phyloP scores from a whole-genome alignment of 2,888 invertebrate genomes.

The Eupithecia subumbrata region DNA sequence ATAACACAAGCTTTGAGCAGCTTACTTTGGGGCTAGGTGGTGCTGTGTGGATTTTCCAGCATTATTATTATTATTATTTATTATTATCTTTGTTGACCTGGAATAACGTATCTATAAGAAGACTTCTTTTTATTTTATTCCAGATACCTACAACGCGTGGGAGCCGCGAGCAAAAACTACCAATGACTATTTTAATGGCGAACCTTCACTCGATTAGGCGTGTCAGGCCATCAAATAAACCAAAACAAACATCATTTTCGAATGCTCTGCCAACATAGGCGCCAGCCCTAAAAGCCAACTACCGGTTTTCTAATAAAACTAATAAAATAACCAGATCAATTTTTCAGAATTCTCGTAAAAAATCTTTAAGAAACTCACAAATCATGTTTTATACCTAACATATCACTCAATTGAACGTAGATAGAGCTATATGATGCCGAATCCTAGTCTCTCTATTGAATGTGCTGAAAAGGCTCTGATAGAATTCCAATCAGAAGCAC shows the following conservation, averaged over 20 bases:
- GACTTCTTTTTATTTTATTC: background rate
- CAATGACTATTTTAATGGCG: background rate
- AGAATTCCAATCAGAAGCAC: slow-evolving; percentile 6
- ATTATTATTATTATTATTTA: too few species aligned
- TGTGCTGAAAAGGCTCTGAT: background rate
- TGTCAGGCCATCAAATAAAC: background rate
- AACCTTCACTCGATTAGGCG: background rate
- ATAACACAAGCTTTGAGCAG: too few species aligned
- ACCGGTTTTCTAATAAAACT: too few species aligned
- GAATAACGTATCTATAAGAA: background rate
- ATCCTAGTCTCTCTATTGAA: background rate
- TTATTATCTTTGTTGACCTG: background rate
- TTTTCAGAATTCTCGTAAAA: background rate
- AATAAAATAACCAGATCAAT: too few species aligned
- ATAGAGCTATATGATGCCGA: background rate
- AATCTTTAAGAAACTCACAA: background rate
- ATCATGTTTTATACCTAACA: background rate
- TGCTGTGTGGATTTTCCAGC: too few species aligned
- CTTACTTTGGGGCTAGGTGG: too few species aligned
- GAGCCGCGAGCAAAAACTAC: background rate
- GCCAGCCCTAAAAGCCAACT: background rate
- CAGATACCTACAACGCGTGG: too few species aligned
- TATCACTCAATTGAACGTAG: background rate
- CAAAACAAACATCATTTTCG: background rate
- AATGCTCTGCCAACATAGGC: background rate